Percentiles rank a stretch among this genome's conserved stretches.
phyloP scores from a whole-genome alignment of 2,888 invertebrate genomes.

The Monoplex corrugatus region DNA sequence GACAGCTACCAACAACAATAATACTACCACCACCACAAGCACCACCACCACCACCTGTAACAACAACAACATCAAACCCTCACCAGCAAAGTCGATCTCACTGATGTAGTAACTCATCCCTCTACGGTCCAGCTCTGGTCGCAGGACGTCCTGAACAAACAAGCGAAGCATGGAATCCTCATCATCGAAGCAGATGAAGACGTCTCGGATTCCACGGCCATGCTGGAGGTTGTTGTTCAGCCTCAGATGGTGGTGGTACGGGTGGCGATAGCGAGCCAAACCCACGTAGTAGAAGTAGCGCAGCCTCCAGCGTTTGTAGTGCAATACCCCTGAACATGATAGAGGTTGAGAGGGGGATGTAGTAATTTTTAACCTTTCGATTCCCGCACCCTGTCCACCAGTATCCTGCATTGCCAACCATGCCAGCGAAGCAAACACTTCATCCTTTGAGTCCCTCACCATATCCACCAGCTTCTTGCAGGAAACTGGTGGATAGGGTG shows the following conservation, averaged over 20 bases:
- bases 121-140: background rate
- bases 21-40: too few species aligned
- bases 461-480: too few species aligned
- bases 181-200: slow-evolving; percentile 48
- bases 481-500: too few species aligned
- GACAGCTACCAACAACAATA: too few species aligned
- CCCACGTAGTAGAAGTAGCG: slow-evolving; percentile 46
- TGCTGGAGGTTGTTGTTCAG: background rate
- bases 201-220: background rate
- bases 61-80: too few species aligned
- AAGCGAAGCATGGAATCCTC: slow-evolving; percentile 29
- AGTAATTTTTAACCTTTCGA: too few species aligned
- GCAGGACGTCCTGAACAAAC: slow-evolving; percentile 43
- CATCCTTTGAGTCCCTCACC: too few species aligned
- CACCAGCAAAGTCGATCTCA: slow-evolving; percentile 39
- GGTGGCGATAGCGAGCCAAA: slow-evolving; percentile 24
- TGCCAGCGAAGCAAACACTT: too few species aligned
- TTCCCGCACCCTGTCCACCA: too few species aligned
- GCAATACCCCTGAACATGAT: background rate
- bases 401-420: too few species aligned
- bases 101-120: slow-evolving; percentile 16
- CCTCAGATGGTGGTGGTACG: background rate
- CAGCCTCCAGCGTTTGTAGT: slow-evolving; percentile 42
- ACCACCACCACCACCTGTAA: too few species aligned
- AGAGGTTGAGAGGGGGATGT: background rate